Conservation (phyloP, 2,797 vertebrate genomes). For the Poeciliopsis infans region DNA sequence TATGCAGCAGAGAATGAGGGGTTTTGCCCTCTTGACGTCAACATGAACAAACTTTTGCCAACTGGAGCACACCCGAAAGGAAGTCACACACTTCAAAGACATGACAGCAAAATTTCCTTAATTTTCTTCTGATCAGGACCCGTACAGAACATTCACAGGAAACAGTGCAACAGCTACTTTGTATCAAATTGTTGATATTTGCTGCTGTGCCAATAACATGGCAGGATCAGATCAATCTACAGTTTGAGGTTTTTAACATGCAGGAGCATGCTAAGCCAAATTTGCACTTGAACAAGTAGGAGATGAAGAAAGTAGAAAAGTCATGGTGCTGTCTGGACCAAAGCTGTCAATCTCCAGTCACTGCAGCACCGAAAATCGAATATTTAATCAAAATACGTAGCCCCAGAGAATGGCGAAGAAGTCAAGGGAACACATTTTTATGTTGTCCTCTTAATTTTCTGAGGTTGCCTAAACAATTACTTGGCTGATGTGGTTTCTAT, state of each 20-base stretch:
- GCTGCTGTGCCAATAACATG: not conserved
- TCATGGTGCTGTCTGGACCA: not conserved
- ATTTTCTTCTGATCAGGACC: not conserved
- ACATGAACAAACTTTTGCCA: not conserved
- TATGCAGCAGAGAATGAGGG: not conserved
- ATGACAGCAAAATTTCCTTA: not conserved
- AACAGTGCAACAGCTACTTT: not conserved
- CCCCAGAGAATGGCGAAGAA: slow-evolving; percentile 48
- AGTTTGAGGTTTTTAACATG: not conserved
- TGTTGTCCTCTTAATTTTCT: slow-evolving; percentile 74
- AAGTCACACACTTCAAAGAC: not conserved
- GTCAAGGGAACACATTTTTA: slow-evolving; percentile 62
- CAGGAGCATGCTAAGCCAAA: not conserved
- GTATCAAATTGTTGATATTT: not conserved
- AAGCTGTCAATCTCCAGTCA: slow-evolving; percentile 38
- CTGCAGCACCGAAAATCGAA: slow-evolving; percentile 44
- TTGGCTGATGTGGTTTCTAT: slow-evolving; percentile 78
- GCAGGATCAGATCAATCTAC: not conserved
- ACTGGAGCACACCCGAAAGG: not conserved
- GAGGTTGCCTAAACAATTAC: slow-evolving; percentile 80
- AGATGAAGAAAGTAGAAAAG: not conserved
- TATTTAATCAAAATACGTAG: slow-evolving; percentile 50
- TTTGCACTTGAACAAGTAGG: not conserved
- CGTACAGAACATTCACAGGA: not conserved
- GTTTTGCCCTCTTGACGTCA: not conserved